Base-by-base conservation (phyloP, 2,113 vertebrate species). In the Psammodynastes pulverulentus region DNA sequence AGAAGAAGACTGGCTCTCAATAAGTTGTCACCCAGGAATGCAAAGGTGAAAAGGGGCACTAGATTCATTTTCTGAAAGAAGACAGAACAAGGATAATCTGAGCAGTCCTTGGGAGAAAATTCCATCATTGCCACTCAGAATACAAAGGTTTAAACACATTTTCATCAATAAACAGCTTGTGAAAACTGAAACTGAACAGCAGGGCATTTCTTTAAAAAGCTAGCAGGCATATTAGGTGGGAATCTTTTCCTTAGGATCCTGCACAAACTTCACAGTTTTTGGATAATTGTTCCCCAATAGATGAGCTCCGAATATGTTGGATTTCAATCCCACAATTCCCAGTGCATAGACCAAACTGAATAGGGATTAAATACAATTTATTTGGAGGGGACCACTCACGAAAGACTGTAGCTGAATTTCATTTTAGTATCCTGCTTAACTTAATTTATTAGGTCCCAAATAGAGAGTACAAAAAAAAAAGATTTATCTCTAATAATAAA, bases 141-240 rank as follows among this genome's bases (percentile, higher is more conserved):
- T 72, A 13, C 29, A 67, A 67, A 67, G 29, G 4, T 79, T 53
- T n/a, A 87, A 46, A 58, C 17, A 1, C 19, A 43, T 53, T 89
- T 43, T 6, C 9, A 1, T 56, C 29, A 19, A 0, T 84, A 2
- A 1, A 0, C 1, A 54, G 24, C 19, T n/a, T 12, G 39, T 79
- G 24, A 7, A 79, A 13, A 29, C 85, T 0, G 72, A 48, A 23
- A 4, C 9, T 9, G 21, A 19, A 54, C 43, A 53, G 48, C 53
- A 84, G 53, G 13, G 12, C 17, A 1, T 6, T 84, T 87, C 23
- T 72, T 49, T 0, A 21, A n/a, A 3, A 79, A 49, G 13, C 46
- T 4, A 0, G 1, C 1, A n/a, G 9, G 5, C 24, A 46, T 19
- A 39, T 1, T 15, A 23, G 21, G 19, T 67, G 23, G 52, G 45